Evolutionary conservation across 2,888 invertebrate genomes (phyloP).

Genomic region (Caenorhabditis angaria): DNA sequence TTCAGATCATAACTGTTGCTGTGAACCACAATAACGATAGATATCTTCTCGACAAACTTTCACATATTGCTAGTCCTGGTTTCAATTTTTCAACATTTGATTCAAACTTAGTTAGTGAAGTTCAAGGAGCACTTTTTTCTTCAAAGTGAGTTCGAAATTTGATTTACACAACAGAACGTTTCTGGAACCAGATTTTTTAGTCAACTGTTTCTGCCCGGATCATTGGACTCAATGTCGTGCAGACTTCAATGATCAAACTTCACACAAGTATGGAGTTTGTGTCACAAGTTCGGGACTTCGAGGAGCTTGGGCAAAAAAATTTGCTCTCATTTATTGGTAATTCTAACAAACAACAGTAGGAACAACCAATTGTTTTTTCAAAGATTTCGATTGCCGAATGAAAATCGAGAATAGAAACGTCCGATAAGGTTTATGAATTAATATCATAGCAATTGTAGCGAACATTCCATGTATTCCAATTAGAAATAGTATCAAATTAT

Average conservation of each 20-base stretch:
- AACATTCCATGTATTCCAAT: too few species aligned
- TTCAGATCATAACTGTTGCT: constrained; percentile 34
- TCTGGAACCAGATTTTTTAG: constrained; percentile 10
- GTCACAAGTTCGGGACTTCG: constrained; percentile 10
- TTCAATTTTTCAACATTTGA: constrained; percentile 28
- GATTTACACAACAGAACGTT: too few species aligned
- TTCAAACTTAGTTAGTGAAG: constrained; percentile 25
- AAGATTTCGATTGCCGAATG: too few species aligned
- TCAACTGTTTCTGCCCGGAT: constrained; percentile 41
- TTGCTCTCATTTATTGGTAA: too few species aligned
- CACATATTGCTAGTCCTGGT: constrained; percentile 22
- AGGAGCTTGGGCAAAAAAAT: constrained; percentile 32
- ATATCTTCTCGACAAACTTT: constrained; percentile 15
- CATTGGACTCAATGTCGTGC: constrained; percentile 28
- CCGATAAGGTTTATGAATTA: too few species aligned
- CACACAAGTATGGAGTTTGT: constrained; percentile 35
- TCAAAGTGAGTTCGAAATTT: constrained; percentile 23
- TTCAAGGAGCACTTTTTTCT: constrained; percentile 33
- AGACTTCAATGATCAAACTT: constrained; percentile 11
- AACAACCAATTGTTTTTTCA: too few species aligned
- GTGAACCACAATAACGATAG: constrained; percentile 33
- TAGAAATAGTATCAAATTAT: too few species aligned
- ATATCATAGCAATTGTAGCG: too few species aligned
- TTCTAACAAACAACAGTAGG: too few species aligned
- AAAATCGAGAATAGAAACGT: too few species aligned